Evolutionary conservation across 1,140 invertebrate genomes (phyloP).

Genomic region (Sitodiplosis mosellana): DNA sequence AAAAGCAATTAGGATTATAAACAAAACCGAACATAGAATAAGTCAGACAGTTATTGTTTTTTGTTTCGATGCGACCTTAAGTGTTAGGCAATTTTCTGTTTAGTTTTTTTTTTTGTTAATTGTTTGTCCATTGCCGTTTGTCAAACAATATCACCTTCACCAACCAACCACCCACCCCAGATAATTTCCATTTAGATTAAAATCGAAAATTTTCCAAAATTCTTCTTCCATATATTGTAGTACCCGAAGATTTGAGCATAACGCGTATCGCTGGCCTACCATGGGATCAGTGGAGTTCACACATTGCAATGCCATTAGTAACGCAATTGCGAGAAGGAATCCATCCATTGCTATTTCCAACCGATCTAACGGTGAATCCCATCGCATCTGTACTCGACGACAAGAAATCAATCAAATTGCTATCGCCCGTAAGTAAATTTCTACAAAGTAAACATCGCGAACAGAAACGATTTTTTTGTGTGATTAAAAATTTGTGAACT

Average conservation of each 20-base stretch:
- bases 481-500: too few species aligned
- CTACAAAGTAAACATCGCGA: too few species aligned
- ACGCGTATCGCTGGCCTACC: conserved; percentile 41
- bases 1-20: too few species aligned
- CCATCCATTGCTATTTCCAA: conserved; percentile 21
- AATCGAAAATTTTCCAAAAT: background rate
- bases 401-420: background rate
- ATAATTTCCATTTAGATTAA: background rate
- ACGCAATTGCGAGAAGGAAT: conserved; percentile 26
- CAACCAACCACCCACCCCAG: background rate
- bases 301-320: conserved; percentile 33
- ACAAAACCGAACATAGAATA: too few species aligned
- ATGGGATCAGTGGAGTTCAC: conserved; percentile 43
- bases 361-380: conserved; percentile 18
- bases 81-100: too few species aligned
- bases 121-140: too few species aligned
- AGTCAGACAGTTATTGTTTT: too few species aligned
- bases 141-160: too few species aligned
- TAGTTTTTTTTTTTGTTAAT: too few species aligned
- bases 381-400: conserved; percentile 1
- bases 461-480: too few species aligned
- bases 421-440: background rate
- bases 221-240: conserved; percentile 4
- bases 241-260: conserved; percentile 46
- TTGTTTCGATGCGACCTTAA: too few species aligned